Conservation (phyloP, 2,113 vertebrate species). For the Microtus pennsylvanicus region DNA sequence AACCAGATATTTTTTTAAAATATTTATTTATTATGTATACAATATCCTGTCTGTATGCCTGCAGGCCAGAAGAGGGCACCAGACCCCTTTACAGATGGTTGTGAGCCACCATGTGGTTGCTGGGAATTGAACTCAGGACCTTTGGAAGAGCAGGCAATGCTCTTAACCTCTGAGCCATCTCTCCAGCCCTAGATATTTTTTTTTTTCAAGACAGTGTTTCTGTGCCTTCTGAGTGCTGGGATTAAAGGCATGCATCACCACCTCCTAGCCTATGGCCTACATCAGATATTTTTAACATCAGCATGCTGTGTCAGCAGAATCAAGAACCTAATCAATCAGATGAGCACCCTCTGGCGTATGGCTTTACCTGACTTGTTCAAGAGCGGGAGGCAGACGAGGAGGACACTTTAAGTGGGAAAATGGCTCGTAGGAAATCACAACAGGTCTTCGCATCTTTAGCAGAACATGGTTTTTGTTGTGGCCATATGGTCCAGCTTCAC, state of each 20-base stretch:
- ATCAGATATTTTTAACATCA: background rate
- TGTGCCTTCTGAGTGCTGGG: background rate
- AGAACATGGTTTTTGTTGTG: conserved; percentile 94
- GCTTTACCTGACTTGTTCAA: conserved; percentile 89
- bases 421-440: conserved; percentile 73
- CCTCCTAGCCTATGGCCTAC: background rate
- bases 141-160: too few relatives aligned
- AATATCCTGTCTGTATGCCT: too few relatives aligned
- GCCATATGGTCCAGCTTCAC: conserved; percentile 92
- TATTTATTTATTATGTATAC: too few relatives aligned
- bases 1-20: background rate
- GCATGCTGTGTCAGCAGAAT: background rate
- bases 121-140: too few relatives aligned
- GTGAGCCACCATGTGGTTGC: too few relatives aligned
- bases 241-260: background rate
- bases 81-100: too few relatives aligned
- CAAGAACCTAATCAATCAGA: background rate
- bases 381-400: conserved; percentile 81
- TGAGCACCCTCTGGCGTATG: background rate
- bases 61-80: too few relatives aligned
- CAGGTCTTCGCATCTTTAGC: conserved; percentile 93
- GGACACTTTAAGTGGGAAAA: conserved; percentile 72
- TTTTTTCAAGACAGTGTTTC: background rate
- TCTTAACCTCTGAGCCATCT: background rate
- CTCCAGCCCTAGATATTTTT: background rate